Evolutionary conservation across 2,113 vertebrate genomes (phyloP).

Genomic region (Corythornis vintsioides): DNA sequence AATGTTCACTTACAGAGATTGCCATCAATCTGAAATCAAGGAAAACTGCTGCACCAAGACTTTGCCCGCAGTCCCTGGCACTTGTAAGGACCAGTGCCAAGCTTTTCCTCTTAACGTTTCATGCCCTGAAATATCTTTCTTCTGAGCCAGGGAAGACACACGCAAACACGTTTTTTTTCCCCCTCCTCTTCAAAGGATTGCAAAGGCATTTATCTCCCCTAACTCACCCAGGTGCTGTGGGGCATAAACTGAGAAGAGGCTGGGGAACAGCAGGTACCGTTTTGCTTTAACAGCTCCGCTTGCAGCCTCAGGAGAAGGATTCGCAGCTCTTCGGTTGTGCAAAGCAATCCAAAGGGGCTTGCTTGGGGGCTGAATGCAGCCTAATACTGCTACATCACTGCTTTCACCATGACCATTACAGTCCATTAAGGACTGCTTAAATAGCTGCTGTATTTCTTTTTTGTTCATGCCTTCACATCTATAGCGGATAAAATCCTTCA

Average conservation of each 20-base stretch:
- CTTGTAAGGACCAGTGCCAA: background rate
- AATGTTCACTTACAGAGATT: background rate
- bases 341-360: background rate
- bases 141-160: background rate
- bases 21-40: background rate
- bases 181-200: background rate
- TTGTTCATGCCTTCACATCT: background rate
- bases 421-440: background rate
- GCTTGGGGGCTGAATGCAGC: background rate
- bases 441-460: background rate
- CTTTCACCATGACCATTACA: background rate
- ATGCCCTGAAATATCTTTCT: background rate
- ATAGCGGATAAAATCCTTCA: background rate
- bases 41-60: fast-evolving
- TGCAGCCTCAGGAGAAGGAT: background rate
- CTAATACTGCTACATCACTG: background rate
- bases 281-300: background rate
- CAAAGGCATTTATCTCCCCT: fast-evolving
- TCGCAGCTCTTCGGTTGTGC: background rate
- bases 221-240: background rate
- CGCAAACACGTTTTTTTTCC: background rate
- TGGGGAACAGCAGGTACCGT: background rate
- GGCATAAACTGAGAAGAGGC: background rate
- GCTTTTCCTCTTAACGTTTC: background rate
- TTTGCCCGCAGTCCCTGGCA: fast-evolving